Base-by-base conservation (phyloP, 2,113 vertebrate genomes). In the Pycnonotus jocosus region DNA sequence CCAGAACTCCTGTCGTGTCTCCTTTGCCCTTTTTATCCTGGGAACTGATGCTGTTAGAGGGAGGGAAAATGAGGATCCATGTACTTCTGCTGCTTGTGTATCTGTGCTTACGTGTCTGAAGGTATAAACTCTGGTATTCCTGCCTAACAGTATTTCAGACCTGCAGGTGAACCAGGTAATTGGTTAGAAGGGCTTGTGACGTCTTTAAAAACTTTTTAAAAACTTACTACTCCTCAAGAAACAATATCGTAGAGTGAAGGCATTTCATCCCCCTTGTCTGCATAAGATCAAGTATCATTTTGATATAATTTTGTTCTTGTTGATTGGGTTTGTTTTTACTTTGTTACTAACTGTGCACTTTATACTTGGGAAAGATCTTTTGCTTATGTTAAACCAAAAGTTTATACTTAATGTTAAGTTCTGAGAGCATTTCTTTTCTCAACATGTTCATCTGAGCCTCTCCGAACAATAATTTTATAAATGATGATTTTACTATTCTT, bases 321-420 rank as follows among this genome's bases (percentile, higher is more conserved):
- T 91, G 62, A 62, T 91, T 73, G 24, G 17, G 23, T 87, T 70
- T 89, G 45, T 64, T 93, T 81, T 72, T 64, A 80, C 57, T 58
- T 76, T 78, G 30, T 94, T 96, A 31, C 17, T 47, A 80, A 87
- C 87, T 77, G 65, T 91, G 92, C 93, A 94, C 87, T 93, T 97
- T 97, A 92, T 95, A 64, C 69, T 82, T 65, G 45, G 25, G 33
- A 72, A 90, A 8, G 31, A 31, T 19, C 27, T 90, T 92, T 66
- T 92, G 62, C 53, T 88, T 80, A 61, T 21, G 60, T 66, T 94
- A 45, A 94, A 90, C 58, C 74, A 62, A 73, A 86, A 86, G 37
- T 35, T 57, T 10, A 4, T 94, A 42, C 60, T 57, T 65, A 31
- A 56, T 4, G 4, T 81, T 72, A 62, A 58, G 15, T 92, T 89